phyloP scores from a whole-genome alignment of 2,113 vertebrate species.

The Coregonus clupeaformis region DNA sequence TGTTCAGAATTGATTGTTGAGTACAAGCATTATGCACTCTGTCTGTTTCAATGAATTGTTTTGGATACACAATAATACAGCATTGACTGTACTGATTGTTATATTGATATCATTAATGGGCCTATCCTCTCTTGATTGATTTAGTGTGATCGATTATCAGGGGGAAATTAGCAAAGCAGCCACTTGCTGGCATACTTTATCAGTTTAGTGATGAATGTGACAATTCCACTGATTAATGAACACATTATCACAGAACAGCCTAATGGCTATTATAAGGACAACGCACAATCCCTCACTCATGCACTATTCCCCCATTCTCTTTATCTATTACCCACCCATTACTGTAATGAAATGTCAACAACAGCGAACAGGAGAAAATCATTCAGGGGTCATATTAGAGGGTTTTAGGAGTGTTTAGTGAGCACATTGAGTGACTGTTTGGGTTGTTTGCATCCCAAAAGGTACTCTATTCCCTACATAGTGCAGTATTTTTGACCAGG shows the following conservation, averaged over 20 bases:
- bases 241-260: background rate
- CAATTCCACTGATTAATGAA: slow-evolving; percentile 1
- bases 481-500: too few relatives aligned
- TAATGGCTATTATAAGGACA: background rate
- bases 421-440: slow-evolving; percentile 10
- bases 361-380: background rate
- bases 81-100: background rate
- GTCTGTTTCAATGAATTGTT: background rate
- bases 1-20: background rate
- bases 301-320: background rate
- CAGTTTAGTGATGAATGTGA: background rate
- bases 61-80: background rate
- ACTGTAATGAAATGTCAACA: slow-evolving; percentile 14
- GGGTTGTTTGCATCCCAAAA: background rate
- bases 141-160: background rate
- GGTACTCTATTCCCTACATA: background rate
- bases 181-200: background rate
- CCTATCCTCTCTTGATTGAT: slow-evolving; percentile 1
- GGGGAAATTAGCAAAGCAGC: background rate
- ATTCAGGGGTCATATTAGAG: background rate
- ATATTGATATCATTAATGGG: background rate
- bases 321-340: background rate
- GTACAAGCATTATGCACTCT: background rate
- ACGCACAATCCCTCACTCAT: background rate
- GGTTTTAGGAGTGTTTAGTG: background rate